phyloP scores from a whole-genome alignment of 2,113 vertebrate genomes.

The Channa maculata region DNA sequence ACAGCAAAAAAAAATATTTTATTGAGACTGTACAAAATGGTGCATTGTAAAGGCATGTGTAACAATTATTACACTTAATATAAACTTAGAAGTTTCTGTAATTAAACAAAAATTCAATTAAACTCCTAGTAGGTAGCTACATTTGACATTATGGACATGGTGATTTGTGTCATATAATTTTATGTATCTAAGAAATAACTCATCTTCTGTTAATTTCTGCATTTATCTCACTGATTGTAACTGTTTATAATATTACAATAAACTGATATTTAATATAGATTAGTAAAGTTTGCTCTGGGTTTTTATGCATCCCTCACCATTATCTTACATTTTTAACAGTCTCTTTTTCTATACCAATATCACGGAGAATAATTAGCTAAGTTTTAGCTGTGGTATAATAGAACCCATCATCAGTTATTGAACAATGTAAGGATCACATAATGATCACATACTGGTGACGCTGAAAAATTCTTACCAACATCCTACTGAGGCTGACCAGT shows the following conservation, averaged over 20 bases:
- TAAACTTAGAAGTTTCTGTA: conserved; percentile 51
- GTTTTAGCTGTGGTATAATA: conserved; percentile 2
- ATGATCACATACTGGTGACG: conserved; percentile 15
- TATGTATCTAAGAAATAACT: conserved; percentile 42
- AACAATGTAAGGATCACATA: conserved; percentile 3
- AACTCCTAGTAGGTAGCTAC: conserved; percentile 29
- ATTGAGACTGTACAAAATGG: conserved; percentile 24
- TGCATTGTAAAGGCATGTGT: conserved; percentile 47
- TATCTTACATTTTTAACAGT: neutral
- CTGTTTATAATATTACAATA: conserved; percentile 63
- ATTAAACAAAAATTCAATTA: neutral
- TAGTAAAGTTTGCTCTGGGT: neutral
- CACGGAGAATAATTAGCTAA: neutral
- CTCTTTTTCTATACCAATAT: neutral
- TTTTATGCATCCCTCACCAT: neutral
- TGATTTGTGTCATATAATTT: conserved; percentile 18
- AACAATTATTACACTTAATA: conserved; percentile 52
- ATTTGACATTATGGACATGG: conserved; percentile 17
- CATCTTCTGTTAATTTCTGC: conserved; percentile 13
- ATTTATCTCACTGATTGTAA: conserved; percentile 33
- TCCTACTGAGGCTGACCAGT: conserved; percentile 48
- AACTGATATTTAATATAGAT: conserved; percentile 70
- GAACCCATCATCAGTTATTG: neutral
- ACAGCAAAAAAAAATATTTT: neutral
- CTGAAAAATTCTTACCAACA: conserved; percentile 35